Conservation (phyloP, 2,113 vertebrate genomes). For the Andinoacara biseriatus region DNA sequence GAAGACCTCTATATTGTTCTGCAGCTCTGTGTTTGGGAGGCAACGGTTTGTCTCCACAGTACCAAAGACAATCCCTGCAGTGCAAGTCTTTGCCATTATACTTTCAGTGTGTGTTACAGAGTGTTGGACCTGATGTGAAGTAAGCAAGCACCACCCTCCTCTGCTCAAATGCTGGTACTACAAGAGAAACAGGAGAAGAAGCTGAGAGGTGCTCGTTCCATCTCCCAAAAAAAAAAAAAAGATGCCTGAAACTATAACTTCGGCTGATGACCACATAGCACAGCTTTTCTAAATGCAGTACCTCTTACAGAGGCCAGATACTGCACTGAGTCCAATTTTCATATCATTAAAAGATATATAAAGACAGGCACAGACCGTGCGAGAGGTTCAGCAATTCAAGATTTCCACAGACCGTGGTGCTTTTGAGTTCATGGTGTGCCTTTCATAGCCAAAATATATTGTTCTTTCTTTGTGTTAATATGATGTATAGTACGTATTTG, state of each 20-base stretch:
- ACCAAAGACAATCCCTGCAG: neutral
- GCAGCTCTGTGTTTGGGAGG: neutral
- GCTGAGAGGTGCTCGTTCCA: neutral
- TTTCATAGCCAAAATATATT: too few species aligned
- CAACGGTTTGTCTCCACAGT: neutral
- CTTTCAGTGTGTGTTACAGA: neutral
- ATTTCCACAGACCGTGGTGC: too few species aligned
- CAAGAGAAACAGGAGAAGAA: constrained; percentile 6
- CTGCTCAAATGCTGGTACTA: constrained; percentile 47
- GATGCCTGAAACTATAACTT: neutral
- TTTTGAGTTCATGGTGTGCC: too few species aligned
- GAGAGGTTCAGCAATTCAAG: too few species aligned
- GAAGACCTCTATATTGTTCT: neutral
- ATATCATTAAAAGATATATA: neutral
- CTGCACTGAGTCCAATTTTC: neutral
- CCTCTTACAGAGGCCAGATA: too few species aligned
- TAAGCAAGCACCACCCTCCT: constrained; percentile 45
- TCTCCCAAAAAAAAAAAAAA: neutral
- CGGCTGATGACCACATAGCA: neutral
- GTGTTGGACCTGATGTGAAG: neutral
- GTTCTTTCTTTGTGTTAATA: too few species aligned
- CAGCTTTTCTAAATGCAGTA: neutral
- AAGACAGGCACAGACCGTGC: too few species aligned
- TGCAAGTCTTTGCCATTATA: neutral
- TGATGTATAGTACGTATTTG: too few species aligned